Conservation (phyloP, 2,113 vertebrate genomes). For the Platysteira castanea region DNA sequence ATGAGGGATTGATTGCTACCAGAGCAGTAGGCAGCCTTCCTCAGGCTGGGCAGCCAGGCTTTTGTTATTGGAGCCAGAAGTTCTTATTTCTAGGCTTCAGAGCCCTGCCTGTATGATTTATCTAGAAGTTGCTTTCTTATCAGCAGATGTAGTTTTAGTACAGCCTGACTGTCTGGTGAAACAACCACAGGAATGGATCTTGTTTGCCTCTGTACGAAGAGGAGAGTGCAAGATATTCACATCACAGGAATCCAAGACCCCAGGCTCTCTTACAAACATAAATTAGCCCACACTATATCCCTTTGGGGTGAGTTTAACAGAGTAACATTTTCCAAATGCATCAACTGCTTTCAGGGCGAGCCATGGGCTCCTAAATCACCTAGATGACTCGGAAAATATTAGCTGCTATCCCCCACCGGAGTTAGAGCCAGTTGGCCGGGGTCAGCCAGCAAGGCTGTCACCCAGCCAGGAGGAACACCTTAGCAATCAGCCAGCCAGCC, state of each 20-base stretch:
- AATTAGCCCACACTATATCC: not conserved
- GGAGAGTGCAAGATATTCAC: not conserved
- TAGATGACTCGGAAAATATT: constrained; percentile 37
- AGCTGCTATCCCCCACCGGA: not conserved
- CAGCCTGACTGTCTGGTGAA: constrained; percentile 42
- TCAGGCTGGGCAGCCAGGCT: not conserved
- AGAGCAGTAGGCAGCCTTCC: not conserved
- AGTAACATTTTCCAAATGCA: constrained; percentile 48
- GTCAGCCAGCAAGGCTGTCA: constrained; percentile 22
- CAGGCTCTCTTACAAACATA: constrained; percentile 7
- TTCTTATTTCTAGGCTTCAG: constrained; percentile 24
- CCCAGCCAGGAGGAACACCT: constrained; percentile 32
- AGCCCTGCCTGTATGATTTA: constrained; percentile 35
- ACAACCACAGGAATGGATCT: constrained; percentile 42
- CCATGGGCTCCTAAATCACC: constrained; percentile 40
- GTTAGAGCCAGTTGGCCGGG: not conserved
- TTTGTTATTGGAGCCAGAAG: constrained; percentile 17
- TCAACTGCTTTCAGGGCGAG: constrained; percentile 1
- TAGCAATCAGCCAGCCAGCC: constrained; percentile 46
- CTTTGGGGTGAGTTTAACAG: constrained; percentile 1
- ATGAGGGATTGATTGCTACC: not conserved
- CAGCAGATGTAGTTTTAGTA: constrained; percentile 40
- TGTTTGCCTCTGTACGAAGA: not conserved
- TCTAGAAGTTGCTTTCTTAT: constrained; percentile 35
- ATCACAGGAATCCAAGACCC: constrained; percentile 27